phyloP scores from a whole-genome alignment of 2,113 vertebrate species.

The Crotalus viridis region DNA sequence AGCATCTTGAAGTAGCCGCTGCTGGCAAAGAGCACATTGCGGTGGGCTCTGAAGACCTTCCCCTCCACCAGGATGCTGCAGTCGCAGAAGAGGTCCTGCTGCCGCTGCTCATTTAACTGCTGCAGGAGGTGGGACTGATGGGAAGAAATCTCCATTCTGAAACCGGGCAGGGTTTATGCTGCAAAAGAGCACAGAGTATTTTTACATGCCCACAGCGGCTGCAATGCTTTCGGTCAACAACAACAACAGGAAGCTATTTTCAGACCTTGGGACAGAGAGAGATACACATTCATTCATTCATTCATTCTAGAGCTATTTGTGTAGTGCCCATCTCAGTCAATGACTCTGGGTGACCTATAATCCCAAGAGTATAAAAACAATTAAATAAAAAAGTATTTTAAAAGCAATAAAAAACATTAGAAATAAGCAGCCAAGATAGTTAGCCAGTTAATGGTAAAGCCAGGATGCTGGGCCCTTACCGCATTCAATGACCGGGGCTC shows the following conservation, averaged over 20 bases:
- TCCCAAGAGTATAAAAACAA: background rate
- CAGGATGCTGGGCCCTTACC: background rate
- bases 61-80: constrained; percentile 93
- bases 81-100: constrained; percentile 92
- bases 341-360: background rate
- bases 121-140: constrained; percentile 91
- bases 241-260: background rate
- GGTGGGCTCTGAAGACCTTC: constrained; percentile 91
- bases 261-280: background rate
- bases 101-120: constrained; percentile 91
- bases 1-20: constrained; percentile 98
- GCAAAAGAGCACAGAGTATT: background rate
- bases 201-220: accelerated
- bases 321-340: background rate
- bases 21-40: constrained; percentile 93
- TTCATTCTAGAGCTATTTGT: background rate
- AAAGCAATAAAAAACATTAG: background rate
- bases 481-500: too few relatives aligned
- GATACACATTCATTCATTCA: background rate
- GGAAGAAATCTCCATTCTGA: constrained; percentile 89
- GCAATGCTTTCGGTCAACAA: background rate
- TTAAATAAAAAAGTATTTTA: background rate
- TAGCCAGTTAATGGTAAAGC: background rate
- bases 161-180: constrained; percentile 19
- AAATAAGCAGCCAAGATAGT: background rate